Evolutionary conservation across 1,140 invertebrate genomes (phyloP), one percentile per base, ranked within the genome.

Genomic region (Leptopilina clavipes): DNA sequence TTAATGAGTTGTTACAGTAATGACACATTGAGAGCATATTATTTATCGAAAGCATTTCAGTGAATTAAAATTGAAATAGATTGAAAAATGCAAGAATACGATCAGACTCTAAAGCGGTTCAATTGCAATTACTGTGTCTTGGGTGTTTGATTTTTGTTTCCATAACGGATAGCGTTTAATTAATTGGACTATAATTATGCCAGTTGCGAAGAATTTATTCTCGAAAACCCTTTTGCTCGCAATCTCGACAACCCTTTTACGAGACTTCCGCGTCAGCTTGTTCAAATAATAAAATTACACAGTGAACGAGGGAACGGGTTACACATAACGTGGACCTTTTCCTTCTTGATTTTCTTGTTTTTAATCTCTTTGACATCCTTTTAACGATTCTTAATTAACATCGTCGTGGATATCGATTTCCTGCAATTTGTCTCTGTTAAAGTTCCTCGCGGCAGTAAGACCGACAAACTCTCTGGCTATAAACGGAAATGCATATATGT

Each of bases 271-370:
- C 80, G 75, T 83, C 82, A 81, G 79, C 82, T 80, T 83, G 82
- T 70, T 75, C 82, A 80, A 83, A 83, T 83, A 81, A 83, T 81
- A 83, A 81, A 80, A 83, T 81, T 79, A 81, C 78, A 40, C 71
- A n/a, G 72, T 78, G 77, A 76, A 73, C 37, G 78, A 77, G 76
- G 77, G 14, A 76, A 74, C 76, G 70, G 75, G 76, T 76, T 78
- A 43, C 70, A 43, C 18, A 71, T 31, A 14, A n/a, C 71, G 37
- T 37, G 31, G 45, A 18, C 37, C 52, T 77, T 76, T 81, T 76
- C 74, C 74, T 22, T 70, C 44, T 44, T 17, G 14, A 19, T 37
- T 56, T 75, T 70, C 11, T 76, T 73, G 43, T 48, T 76, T 31
- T 74, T 79, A 76, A 70, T 72, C 37, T 65, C 71, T 77, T 73